Base-by-base conservation (phyloP, 2,797 vertebrate genomes). In the Heteromormyrus szaboi region DNA sequence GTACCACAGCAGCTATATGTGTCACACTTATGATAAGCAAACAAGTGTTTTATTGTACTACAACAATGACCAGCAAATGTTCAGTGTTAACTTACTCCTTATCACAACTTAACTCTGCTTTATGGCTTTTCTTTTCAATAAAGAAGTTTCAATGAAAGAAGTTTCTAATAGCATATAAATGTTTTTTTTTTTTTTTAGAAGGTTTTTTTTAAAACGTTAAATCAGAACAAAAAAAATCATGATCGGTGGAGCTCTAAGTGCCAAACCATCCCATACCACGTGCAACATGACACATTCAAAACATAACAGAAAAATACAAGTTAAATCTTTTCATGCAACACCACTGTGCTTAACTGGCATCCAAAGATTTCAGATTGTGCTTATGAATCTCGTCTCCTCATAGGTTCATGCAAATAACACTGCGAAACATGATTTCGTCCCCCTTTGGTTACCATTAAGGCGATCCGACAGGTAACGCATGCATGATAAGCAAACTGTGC, bases 161-260 rank as follows among this genome's bases (percentile, higher is more conserved):
- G 12, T 29, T 68, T 68, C 3, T 14, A 62, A 62, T 33, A 72
- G 65, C 29, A 14, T 68, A 68, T 14, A 11, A 14, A 9, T 68
- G 3, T 68, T 11, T 29, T 4, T 72, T 11, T 29, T 11, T 5
- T 14, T 14, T 17, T 1, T 12, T 37, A 14, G 33, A 65, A 65
- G 6, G 1, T 37, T 37, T 2, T n/a, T 54, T 56, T 25, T 72
- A 17, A 41, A 14, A 17, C 14, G 51, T 53, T 53, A 53, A 46
- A 81, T 22, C 41, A n/a, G 1, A n/a, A 44, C 19, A 79, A 79
- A 81, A 79, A 19, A 19, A 19, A 9, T 46, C 2, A 8, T 22
- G 76, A 81, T 81, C 76, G 76, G 76, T 81, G 76, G 76, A 46
- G 76, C 76, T 81, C 76, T 81, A 81, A 7, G 6, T n/a, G 29